Evolutionary conservation across 2,113 vertebrate genomes (phyloP), one percentile per base, ranked within the genome.

Genomic region (Calidris pygmaea): DNA sequence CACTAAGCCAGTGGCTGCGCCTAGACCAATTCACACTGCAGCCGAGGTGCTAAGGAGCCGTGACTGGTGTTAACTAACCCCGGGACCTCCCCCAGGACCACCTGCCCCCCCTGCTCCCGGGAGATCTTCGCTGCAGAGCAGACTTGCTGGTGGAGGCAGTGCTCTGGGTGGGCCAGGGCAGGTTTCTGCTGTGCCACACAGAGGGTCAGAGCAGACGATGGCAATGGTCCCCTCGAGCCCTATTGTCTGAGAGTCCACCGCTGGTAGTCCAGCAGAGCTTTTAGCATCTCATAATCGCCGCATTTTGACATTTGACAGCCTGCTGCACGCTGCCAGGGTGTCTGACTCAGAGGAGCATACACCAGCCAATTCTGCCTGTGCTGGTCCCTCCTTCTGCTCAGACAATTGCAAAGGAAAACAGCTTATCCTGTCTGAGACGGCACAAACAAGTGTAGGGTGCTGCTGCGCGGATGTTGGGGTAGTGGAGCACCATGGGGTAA

Each of bases 81-180:
- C 0, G 0, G 32, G 47, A 21, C 45, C 30, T 7, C 27, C n/a
- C 29, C 13, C 9, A 3, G 18, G n/a, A 52, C 74, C 6, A 4
- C 39, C n/a, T 4, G 4, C 15, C 20, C 26, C 39, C 7, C 15
- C 7, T 1, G 7, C 11, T 22, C 29, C 30, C 32, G 4, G 1
- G 7, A 43, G 30, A 34, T 7, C 66, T 12, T 4, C 15, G n/a
- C 47, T 48, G 52, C 65, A 10, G 50, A 48, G 45, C 58, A 29
- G 39, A 37, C 2, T 47, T 12, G 60, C 48, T 41, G 72, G 71
- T 11, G 34, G 18, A 14, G 52, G 76, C 50, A 30, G 24, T 0
- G 12, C 10, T 47, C 5, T 0, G 2, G 30, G 43, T 9, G 6
- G 22, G 21, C 18, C 6, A 1, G 26, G 45, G 45, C 55, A 29